Base-by-base conservation (phyloP, 2,888 invertebrate species). In the Mesorhabditis belari region DNA sequence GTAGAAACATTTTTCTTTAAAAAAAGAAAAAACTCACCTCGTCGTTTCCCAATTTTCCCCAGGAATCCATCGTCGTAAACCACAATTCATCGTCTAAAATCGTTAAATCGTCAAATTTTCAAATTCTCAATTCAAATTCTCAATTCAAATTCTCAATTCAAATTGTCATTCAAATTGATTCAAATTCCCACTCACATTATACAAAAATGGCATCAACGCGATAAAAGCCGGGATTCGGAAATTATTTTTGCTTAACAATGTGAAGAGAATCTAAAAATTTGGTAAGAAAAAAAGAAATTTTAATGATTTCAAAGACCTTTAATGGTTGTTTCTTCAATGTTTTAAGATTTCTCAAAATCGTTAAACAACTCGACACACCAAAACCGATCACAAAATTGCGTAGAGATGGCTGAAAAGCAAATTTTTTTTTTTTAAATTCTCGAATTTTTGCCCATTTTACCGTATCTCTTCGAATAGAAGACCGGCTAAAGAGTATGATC, bases 381-480 rank as follows among this genome's bases (percentile, higher is more conserved):
- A 77, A 80, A 17, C 82, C 83, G 24, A 79, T 55, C 21, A 74
- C 71, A 63, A 82, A 82, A 67, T 81, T 80, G 58, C 75, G 70
- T 5, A 56, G 28, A n/a, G 66, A 67, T 9, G 64, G 60, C 70
- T 70, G 61, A 61, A 67, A 63, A 29, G 68, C 4, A 62, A 70
- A 70, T 17, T 35, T 53, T 49, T 17, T 3, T 4, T 5, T 24
- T 35, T 26, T 9, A 19, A 12, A 51, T 12, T 9, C 21, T 9
- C 21, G 21, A 19, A 51, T 9, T 17, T 17, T 9, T 17, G 9
- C 21, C n/a, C 12, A n/a, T 44, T 44, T n/a, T 6, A 35, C 19
- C 9, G n/a, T n/a, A n/a, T n/a, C n/a, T n/a, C n/a, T n/a, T n/a
- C n/a, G n/a, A n/a, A n/a, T n/a, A n/a, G n/a, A n/a, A n/a, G n/a